phyloP scores from a whole-genome alignment of 2,797 vertebrate species.

The Botia almorhae region DNA sequence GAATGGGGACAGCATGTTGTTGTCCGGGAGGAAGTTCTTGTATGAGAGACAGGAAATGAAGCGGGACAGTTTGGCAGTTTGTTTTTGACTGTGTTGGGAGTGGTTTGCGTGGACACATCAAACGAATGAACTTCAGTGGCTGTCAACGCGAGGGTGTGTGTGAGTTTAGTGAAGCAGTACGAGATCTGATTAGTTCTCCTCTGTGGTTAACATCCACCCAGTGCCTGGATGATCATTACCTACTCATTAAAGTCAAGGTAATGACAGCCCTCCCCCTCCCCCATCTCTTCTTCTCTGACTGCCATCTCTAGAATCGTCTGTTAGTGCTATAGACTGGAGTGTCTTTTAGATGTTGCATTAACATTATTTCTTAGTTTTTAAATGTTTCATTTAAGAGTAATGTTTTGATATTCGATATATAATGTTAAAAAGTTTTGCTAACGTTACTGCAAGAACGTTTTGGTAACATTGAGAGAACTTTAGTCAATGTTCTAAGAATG shows the following conservation, averaged over 20 bases:
- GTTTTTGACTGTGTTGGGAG: neutral
- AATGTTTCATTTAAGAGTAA: too few species aligned
- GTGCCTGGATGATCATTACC: constrained; percentile 47
- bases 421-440: too few species aligned
- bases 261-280: constrained; percentile 40
- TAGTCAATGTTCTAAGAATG: too few species aligned
- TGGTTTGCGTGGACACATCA: constrained; percentile 31
- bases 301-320: neutral
- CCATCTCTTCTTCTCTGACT: constrained; percentile 15
- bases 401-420: too few species aligned
- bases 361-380: too few species aligned
- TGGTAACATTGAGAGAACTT: too few species aligned
- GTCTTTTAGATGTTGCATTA: too few species aligned
- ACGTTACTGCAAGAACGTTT: too few species aligned
- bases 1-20: neutral
- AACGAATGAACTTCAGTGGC: constrained; percentile 27
- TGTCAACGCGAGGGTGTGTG: neutral
- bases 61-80: constrained; percentile 23
- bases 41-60: constrained; percentile 19
- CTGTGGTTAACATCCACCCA: constrained; percentile 54
- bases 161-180: constrained; percentile 5
- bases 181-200: constrained; percentile 56
- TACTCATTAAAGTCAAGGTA: constrained; percentile 51
- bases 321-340: neutral
- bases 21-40: constrained; percentile 5